phyloP scores from a whole-genome alignment of 2,888 invertebrate species.

The Syrphus vitripennis region DNA sequence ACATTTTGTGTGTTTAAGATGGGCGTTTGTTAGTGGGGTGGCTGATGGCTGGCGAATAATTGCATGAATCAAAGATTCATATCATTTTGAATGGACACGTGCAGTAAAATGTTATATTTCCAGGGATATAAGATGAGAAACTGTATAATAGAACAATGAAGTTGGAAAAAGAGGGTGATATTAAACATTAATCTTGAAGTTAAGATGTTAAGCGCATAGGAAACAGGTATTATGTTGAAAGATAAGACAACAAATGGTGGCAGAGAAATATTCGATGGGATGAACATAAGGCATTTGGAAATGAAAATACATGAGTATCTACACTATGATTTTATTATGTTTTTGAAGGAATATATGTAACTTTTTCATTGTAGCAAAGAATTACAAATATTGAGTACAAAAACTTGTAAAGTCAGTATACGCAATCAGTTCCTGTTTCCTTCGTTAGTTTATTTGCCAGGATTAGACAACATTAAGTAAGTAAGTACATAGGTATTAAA shows the following conservation, averaged over 20 bases:
- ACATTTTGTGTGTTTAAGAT: constrained; percentile 48
- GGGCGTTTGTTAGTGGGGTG: constrained; percentile 44
- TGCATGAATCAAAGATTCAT: constrained; percentile 68
- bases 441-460: no score
- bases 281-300: no score
- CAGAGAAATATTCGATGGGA: not conserved
- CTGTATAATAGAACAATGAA: constrained; percentile 23
- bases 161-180: constrained; percentile 11
- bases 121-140: constrained; percentile 31
- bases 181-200: constrained; percentile 46
- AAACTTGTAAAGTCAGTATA: no score
- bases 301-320: no score
- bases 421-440: no score
- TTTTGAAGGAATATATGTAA: no score
- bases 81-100: constrained; percentile 59
- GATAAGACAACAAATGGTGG: not conserved
- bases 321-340: no score
- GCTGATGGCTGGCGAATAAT: constrained; percentile 62
- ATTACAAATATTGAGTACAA: no score
- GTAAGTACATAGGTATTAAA: no score
- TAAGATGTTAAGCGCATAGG: constrained; percentile 9
- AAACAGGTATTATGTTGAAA: constrained; percentile 10
- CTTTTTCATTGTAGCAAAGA: no score
- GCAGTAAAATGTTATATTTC: constrained; percentile 41
- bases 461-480: no score